Percentiles rank a stretch among this genome's conserved stretches.
Evolutionary conservation across 2,797 vertebrate species (phyloP).

Genomic region (Rhinella marina): DNA sequence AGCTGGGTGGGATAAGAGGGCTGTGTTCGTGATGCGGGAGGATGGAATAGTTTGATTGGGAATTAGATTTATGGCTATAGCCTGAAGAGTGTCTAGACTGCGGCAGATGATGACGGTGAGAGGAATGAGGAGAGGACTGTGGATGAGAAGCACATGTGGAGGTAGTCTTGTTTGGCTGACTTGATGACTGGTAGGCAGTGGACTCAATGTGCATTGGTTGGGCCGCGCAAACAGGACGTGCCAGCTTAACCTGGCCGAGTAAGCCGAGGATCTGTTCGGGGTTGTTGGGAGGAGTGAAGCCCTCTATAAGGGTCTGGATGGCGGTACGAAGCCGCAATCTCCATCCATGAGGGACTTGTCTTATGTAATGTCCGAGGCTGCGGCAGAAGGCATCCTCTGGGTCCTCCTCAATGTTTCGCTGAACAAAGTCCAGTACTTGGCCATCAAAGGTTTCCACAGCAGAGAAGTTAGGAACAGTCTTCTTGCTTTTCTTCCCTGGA

Average conservation of each 20-base stretch:
- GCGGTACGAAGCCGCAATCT: conserved; percentile 12
- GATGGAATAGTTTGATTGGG: neutral
- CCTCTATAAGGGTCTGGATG: conserved; percentile 8
- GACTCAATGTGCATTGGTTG: neutral
- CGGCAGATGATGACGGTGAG: neutral
- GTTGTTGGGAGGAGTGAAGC: conserved; percentile 2
- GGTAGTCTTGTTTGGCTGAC: neutral
- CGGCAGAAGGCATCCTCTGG: conserved; percentile 13
- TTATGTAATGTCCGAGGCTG: conserved; percentile 19
- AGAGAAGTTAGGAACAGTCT: neutral
- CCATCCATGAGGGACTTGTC: conserved; percentile 15
- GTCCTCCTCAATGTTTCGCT: conserved; percentile 2
- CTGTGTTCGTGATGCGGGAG: neutral
- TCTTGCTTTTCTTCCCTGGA: conserved; percentile 1
- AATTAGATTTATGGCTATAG: neutral
- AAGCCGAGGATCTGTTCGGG: conserved; percentile 13
- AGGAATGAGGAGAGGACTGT: neutral
- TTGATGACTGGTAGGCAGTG: neutral
- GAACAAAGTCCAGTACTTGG: neutral
- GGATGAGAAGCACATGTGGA: neutral
- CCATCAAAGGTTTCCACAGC: neutral
- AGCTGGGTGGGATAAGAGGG: neutral
- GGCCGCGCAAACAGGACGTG: neutral
- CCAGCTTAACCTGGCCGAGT: conserved; percentile 11
- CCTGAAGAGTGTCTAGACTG: neutral